Conservation (phyloP, 2,888 invertebrate genomes). For the Griposia aprilina region DNA sequence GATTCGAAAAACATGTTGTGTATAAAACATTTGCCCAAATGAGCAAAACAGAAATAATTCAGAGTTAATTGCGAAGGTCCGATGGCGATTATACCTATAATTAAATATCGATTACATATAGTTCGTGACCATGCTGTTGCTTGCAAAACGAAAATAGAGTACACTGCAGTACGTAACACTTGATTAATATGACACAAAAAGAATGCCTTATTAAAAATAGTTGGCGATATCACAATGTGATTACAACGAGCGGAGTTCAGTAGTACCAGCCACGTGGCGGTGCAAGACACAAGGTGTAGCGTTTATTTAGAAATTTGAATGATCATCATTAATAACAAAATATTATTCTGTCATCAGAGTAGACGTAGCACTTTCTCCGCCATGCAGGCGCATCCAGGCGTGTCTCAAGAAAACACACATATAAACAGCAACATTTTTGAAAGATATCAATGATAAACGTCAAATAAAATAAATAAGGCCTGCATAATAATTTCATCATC, state of each 20-base stretch:
- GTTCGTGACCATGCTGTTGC: constrained; percentile 51
- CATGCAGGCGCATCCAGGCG: neutral
- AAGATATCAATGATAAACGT: neutral
- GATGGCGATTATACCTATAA: constrained; percentile 41
- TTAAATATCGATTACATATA: constrained; percentile 61
- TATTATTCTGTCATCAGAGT: neutral
- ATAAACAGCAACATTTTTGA: neutral
- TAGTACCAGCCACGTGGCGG: constrained; percentile 68
- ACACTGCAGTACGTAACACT: constrained; percentile 65
- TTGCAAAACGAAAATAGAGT: constrained; percentile 63
- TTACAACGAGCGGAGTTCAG: constrained; percentile 61
- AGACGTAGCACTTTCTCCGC: neutral
- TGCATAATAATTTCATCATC: neutral
- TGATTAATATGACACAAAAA: constrained; percentile 69
- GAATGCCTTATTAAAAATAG: constrained; percentile 67
- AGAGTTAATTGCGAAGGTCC: constrained; percentile 45
- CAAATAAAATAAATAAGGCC: neutral
- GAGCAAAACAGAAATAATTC: constrained; percentile 16
- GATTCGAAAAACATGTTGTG: neutral
- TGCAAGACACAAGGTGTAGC: constrained; percentile 34
- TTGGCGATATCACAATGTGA: constrained; percentile 62
- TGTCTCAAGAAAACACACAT: neutral
- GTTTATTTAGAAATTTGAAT: constrained; percentile 16
- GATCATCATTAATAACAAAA: neutral
- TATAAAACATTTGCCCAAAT: constrained; percentile 22